A percentile compares a stretch with the other conserved stretches of the same genome.
Evolutionary conservation across 2,888 invertebrate genomes (phyloP).

Genomic region (Dynastes hyllus): DNA sequence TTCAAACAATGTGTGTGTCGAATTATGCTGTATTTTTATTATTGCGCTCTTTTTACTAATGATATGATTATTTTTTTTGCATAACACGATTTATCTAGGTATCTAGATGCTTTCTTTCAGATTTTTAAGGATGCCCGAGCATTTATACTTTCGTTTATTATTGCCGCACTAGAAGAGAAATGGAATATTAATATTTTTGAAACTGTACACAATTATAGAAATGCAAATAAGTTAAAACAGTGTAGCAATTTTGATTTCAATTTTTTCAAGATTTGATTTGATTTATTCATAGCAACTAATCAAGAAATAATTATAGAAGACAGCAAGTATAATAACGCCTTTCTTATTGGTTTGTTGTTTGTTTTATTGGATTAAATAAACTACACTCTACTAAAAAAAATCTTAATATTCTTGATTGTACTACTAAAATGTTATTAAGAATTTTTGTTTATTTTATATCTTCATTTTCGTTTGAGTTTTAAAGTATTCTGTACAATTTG

Average conservation of each 20-base stretch:
- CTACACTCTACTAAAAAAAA: background rate
- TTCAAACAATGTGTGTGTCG: conserved; percentile 15
- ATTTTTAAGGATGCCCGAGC: conserved; percentile 28
- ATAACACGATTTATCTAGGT: conserved; percentile 7
- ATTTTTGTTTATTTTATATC: conserved; percentile 6
- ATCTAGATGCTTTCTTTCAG: conserved; percentile 35
- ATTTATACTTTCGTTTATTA: conserved; percentile 26
- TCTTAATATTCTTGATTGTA: conserved; percentile 18
- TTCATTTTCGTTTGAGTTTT: conserved; percentile 31
- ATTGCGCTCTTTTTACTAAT: conserved; percentile 26
- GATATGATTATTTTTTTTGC: conserved; percentile 8
- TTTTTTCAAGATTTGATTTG: background rate
- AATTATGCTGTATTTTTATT: conserved; percentile 35
- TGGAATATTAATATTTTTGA: conserved; percentile 27
- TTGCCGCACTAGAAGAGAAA: conserved; percentile 11
- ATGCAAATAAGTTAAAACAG: background rate
- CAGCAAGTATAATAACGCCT: too few species aligned
- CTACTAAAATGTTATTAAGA: background rate
- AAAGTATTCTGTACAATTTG: conserved; percentile 16
- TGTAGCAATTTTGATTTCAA: background rate
- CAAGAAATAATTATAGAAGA: too few species aligned
- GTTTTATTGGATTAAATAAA: background rate
- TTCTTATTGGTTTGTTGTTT: too few species aligned
- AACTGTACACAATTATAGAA: background rate
- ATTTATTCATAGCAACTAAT: too few species aligned